Evolutionary conservation across 2,888 invertebrate species (phyloP), one percentile per base, ranked within the genome.

Genomic region (Tiliacea citrago): DNA sequence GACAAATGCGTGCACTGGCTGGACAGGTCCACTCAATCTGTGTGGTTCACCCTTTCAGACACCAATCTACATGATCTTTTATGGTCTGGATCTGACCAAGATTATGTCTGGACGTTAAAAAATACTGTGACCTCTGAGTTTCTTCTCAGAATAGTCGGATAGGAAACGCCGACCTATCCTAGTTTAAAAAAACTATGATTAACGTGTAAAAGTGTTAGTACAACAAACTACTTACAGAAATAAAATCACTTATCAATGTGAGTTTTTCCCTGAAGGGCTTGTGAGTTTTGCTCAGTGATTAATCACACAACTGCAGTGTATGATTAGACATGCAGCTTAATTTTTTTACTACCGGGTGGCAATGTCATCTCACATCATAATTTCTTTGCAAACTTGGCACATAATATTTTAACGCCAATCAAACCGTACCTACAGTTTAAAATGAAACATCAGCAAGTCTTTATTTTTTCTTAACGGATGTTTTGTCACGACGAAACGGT

Each of bases 381-480:
- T 76, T 78, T 73, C 65, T 68, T 84, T 75, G 77, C 74, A 73
- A 84, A 74, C 68, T 77, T 78, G 76, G 24, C 73, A 70, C 75
- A 61, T 77, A 47, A 87, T 87, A 73, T 84, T 75, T 87, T 68
- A 86, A 84, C 76, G 88, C 84, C 86, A 82, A 76, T 84, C 87
- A 84, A 73, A 72, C 29, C 55, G 67, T 51, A n/a, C 10, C 53
- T 51, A 67, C 77, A 78, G 77, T 75, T 87, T 70, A 47, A 80
- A 84, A 82, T 74, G 66, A 84, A 79, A 83, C 57, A 73, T 84
- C 77, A 79, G 53, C 61, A 61, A 47, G 10, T 78, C 58, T 47
- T 84, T 67, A 39, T 83, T 82, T 73, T 77, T 68, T 77, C 79
- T 76, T 66, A 62, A 61, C 75, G 81, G 68, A 76, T 82, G 71